Percentiles rank a stretch among this genome's conserved stretches.
phyloP scores from a whole-genome alignment of 2,797 vertebrate species.

The Amblyopsis hoosieri region DNA sequence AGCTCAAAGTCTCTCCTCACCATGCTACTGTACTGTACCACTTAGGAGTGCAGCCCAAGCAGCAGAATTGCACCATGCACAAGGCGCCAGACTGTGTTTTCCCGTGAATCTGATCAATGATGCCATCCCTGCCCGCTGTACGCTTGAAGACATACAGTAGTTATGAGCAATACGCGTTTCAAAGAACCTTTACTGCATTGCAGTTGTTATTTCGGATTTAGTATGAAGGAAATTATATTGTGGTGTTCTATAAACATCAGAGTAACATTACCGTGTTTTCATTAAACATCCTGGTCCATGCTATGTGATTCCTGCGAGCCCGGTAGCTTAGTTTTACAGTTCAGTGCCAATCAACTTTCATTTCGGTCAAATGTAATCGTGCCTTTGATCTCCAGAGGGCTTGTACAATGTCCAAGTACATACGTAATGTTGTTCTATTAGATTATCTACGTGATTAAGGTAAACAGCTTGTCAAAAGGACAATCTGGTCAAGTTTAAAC shows the following conservation, averaged over 20 bases:
- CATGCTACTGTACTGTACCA: slow-evolving; percentile 52
- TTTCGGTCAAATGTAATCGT: slow-evolving; percentile 32
- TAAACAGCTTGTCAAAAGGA: slow-evolving; percentile 60
- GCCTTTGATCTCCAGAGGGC: slow-evolving; percentile 39
- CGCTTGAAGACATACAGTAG: too few species aligned
- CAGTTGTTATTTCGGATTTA: background rate
- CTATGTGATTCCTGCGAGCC: background rate
- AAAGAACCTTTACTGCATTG: too few species aligned
- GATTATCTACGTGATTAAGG: slow-evolving; percentile 64
- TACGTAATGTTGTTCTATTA: slow-evolving; percentile 61
- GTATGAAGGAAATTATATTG: background rate
- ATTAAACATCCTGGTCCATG: background rate
- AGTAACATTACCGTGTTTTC: background rate
- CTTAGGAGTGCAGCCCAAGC: slow-evolving; percentile 39
- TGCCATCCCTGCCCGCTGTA: too few species aligned
- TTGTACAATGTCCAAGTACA: slow-evolving; percentile 43
- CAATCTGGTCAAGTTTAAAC: slow-evolving; percentile 55
- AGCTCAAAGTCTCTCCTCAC: slow-evolving; percentile 54
- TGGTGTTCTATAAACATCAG: background rate
- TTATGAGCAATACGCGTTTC: too few species aligned
- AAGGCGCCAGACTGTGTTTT: slow-evolving; percentile 31
- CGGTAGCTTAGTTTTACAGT: slow-evolving; percentile 4
- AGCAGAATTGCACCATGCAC: slow-evolving; percentile 18
- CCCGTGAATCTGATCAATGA: slow-evolving; percentile 11
- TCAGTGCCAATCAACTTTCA: slow-evolving; percentile 27